Evolutionary conservation across 2,113 vertebrate genomes (phyloP).

Genomic region (Chroicocephalus ridibundus): DNA sequence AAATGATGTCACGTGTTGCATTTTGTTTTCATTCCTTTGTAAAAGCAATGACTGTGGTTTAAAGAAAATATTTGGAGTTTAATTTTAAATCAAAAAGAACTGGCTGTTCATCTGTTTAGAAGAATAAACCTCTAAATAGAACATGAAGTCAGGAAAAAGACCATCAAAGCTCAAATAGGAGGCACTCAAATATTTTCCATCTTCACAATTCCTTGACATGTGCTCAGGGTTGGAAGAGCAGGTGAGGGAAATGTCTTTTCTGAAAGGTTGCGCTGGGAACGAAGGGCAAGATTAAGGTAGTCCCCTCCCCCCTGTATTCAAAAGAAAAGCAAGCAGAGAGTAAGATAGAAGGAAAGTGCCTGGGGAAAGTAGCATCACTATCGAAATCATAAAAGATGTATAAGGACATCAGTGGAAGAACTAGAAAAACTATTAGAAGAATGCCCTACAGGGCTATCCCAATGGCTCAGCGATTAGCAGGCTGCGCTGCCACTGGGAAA

Average conservation of each 20-base stretch:
- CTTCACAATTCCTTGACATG: neutral
- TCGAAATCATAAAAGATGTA: conserved; percentile 63
- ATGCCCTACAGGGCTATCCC: conserved; percentile 42
- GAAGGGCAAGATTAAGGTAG: conserved; percentile 25
- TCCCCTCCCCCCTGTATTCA: neutral
- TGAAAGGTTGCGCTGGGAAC: neutral
- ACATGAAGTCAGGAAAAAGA: neutral
- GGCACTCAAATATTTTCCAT: neutral
- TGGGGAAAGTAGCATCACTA: conserved; percentile 54
- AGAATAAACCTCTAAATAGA: neutral
- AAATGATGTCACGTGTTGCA: conserved; percentile 31
- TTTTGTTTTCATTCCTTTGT: conserved; percentile 52
- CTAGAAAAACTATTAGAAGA: conserved; percentile 54
- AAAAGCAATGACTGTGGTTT: neutral
- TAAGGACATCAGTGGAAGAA: conserved; percentile 63
- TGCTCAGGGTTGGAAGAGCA: neutral
- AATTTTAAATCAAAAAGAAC: conserved; percentile 40
- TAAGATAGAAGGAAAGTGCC: conserved; percentile 49
- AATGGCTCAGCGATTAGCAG: conserved; percentile 26
- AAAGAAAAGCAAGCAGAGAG: conserved; percentile 13
- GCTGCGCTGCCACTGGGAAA: neutral
- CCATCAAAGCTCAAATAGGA: neutral
- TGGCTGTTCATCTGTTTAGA: neutral
- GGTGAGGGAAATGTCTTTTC: neutral
- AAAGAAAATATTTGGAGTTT: conserved; percentile 50